Base-by-base conservation (phyloP, 2,888 invertebrate genomes). In the Limnephilus rhombicus region DNA sequence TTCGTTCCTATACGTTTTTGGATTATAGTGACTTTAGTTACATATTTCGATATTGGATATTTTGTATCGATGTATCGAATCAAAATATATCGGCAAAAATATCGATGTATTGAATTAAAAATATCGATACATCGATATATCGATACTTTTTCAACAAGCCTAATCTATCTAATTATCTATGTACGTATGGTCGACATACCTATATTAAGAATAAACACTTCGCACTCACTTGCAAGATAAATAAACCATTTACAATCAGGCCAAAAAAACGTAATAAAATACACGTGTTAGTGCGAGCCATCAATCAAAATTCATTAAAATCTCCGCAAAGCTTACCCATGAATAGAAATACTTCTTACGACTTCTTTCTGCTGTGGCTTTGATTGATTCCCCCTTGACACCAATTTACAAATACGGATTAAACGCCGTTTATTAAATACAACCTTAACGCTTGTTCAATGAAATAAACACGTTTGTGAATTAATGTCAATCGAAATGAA, bases 401-500 rank as follows among this genome's bases (percentile, higher is more conserved):
- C 88, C 88, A 41, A 89, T 80, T 24, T 34, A 80, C 88, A 37
- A 89, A 34, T 89, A 80, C 68, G 80, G 88, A 89, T 37, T 29
- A n/a, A 49, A 29, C 49, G n/a, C 45, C 49, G 9, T n/a, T n/a
- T 86, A 80, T 24, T 80, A 31, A 89, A 80, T 11, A 34, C 37
- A 88, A 80, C 88, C 88, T 89, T 37, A 37, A 89, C 37, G 68
- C 80, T 89, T 41, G n/a, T 80, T 80, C 80, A 80, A 18, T 89
- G 37, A 89, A 89, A 80, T 88, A 18, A 80, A n/a, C 80, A 12
- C 34, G 53, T 88, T 68, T 18, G 5, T 2, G 68, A 68, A 68
- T 68, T 7, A n/a, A 68, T n/a, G 68, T 68, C 68, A 24, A 68
- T n/a, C n/a, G 24, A 68, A 68, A 24, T 68, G 68, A 68, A 68